Conservation (phyloP, 2,888 invertebrate genomes). For the Plusia festucae region DNA sequence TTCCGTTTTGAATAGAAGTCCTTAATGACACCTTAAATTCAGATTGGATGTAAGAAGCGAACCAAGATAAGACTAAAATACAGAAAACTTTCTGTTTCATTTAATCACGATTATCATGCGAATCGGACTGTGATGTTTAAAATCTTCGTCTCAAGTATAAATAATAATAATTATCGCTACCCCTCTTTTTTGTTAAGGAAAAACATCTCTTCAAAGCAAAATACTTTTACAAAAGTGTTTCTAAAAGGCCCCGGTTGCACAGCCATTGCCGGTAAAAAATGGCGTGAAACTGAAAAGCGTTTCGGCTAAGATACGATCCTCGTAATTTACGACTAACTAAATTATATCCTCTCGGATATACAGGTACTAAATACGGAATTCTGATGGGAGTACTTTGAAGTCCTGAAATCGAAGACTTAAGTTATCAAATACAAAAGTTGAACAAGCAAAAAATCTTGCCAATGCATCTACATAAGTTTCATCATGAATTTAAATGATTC, state of each 20-base stretch:
- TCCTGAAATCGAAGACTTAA: not conserved
- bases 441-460: not conserved
- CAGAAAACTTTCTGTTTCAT: slow-evolving; percentile 10
- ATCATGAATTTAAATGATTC: not conserved
- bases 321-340: slow-evolving; percentile 40
- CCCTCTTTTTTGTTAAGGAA: slow-evolving; percentile 10
- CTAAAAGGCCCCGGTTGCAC: not conserved
- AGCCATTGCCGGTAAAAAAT: slow-evolving; percentile 12
- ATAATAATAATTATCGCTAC: slow-evolving; percentile 41
- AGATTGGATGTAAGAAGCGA: slow-evolving; percentile 9
- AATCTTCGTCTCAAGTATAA: slow-evolving; percentile 20
- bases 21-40: slow-evolving; percentile 23
- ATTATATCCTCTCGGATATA: slow-evolving; percentile 20
- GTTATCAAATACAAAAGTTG: not conserved
- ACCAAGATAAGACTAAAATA: slow-evolving; percentile 6
- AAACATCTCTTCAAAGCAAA: slow-evolving; percentile 27
- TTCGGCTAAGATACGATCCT: slow-evolving; percentile 37
- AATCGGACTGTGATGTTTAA: slow-evolving; percentile 23
- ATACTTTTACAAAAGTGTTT: slow-evolving; percentile 30
- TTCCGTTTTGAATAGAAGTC: slow-evolving; percentile 28
- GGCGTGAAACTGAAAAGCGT: slow-evolving; percentile 22
- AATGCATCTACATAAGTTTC: not conserved
- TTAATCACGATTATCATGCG: slow-evolving; percentile 19
- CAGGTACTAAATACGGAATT: slow-evolving; percentile 24
- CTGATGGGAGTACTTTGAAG: not conserved